Evolutionary conservation across 2,888 invertebrate genomes (phyloP), one percentile per base, ranked within the genome.

Genomic region (Tachina grossa): DNA sequence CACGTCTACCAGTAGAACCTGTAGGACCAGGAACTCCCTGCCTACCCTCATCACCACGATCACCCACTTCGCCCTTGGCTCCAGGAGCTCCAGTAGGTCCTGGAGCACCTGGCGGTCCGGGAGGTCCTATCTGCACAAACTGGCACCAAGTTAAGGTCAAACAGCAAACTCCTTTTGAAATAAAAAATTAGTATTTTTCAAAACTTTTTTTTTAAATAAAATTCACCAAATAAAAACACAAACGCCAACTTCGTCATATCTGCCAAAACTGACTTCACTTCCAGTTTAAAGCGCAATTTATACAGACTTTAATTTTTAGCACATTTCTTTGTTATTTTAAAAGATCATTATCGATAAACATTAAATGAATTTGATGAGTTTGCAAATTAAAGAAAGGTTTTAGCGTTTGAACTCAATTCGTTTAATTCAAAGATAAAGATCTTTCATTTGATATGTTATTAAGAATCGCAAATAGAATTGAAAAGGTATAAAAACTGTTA

Each of bases 41-140:
- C 11, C 75, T 63, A 47, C 88, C 88, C 10, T 83, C 84, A 14
- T 84, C 76, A 1, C 88, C 88, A 8, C 88, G 87, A 53, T 87
- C 82, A 10, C 88, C 87, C 13, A 66, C 75, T 13, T 31, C 43
- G 1, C 88, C 88, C 2, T 85, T 84, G 1, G 61, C 3, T 1
- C 88, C 88, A 2, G 85, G 72, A 2, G 55, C 0, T 13, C 88
- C 88, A 1, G 66, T 68, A 8, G 61, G 59, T 11, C 88, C 88
- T 8, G 88, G 88, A 2, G 86, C 87, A 11, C 88, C 88, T 9
- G 87, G 74, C 13, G 85, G 88, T 6, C 78, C 83, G 2, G 83
- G 74, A 11, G 69, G 85, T 0, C 85, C 74, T 47, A 68, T 11
- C 19, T 68, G 66, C n/a, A 45, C 22, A 5, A 80, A 31, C 19